Conservation (phyloP, 2,797 vertebrate genomes). For the Schizopygopsis malacanthus region DNA sequence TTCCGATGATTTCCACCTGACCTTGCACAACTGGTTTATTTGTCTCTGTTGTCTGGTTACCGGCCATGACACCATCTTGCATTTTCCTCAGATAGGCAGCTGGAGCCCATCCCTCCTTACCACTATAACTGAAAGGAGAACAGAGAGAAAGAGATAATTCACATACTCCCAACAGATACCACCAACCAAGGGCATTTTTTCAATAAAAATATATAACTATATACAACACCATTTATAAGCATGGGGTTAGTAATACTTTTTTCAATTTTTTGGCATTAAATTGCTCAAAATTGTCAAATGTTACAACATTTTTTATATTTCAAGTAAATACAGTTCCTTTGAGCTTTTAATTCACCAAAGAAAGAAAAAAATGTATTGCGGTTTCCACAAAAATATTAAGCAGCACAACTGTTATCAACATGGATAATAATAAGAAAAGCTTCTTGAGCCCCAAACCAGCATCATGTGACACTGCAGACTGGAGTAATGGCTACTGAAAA, state of each 20-base stretch:
- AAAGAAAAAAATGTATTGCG: not conserved
- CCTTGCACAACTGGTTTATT: conserved; percentile 63
- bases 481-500: not conserved
- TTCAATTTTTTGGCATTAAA: not conserved
- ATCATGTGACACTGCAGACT: not conserved
- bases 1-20: conserved; percentile 97
- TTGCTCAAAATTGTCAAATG: not conserved
- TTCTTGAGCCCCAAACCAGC: not conserved
- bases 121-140: conserved; percentile 81
- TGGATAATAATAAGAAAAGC: not conserved
- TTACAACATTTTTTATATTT: not conserved
- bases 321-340: not conserved
- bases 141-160: not conserved
- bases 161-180: not conserved
- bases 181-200: not conserved
- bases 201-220: not conserved
- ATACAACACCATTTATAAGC: not conserved
- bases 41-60: conserved; percentile 82
- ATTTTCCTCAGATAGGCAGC: conserved; percentile 93
- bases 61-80: conserved; percentile 88
- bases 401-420: not conserved
- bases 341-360: not conserved
- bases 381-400: not conserved
- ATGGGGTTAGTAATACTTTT: no score
- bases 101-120: conserved; percentile 97